Conservation (phyloP, 1,140 invertebrate species). For the Drosophila ficusphila region DNA sequence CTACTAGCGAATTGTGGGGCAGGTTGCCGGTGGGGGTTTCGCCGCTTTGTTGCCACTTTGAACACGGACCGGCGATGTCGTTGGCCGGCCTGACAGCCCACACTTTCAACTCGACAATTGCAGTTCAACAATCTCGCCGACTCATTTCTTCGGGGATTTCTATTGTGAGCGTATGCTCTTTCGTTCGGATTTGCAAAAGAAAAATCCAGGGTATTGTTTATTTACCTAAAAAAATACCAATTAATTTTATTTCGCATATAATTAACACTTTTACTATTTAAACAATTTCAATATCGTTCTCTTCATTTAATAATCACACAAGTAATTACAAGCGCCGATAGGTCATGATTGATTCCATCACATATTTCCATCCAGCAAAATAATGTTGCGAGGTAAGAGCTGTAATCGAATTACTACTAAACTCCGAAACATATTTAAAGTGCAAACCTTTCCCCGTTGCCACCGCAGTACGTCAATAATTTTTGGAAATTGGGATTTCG, state of each 20-base stretch:
- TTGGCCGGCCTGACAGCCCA: slow-evolving; percentile 30
- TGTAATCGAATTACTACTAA: slow-evolving; percentile 69
- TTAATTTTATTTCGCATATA: too few species aligned
- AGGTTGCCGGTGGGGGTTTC: not conserved
- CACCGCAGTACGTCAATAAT: slow-evolving; percentile 9
- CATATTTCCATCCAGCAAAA: slow-evolving; percentile 46
- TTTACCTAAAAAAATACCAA: not conserved
- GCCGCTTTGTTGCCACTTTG: slow-evolving; percentile 4
- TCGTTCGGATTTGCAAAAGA: not conserved
- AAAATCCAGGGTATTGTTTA: not conserved
- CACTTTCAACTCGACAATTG: slow-evolving; percentile 18
- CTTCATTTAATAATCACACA: not conserved
- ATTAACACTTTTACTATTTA: too few species aligned
- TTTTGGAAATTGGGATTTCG: slow-evolving; percentile 2
- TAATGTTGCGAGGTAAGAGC: slow-evolving; percentile 39
- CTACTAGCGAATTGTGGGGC: not conserved
- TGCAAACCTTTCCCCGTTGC: slow-evolving; percentile 51
- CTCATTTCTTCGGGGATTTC: not conserved
- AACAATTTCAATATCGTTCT: too few species aligned
- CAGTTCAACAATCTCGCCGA: slow-evolving; percentile 22
- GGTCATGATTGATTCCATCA: not conserved
- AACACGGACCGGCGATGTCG: slow-evolving; percentile 3
- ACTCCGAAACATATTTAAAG: slow-evolving; percentile 61
- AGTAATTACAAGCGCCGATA: slow-evolving; percentile 9
- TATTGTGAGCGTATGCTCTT: not conserved